Percentiles rank a stretch among this genome's conserved stretches.
Conservation (phyloP, 2,888 invertebrate genomes). For the Brenthis daphne region DNA sequence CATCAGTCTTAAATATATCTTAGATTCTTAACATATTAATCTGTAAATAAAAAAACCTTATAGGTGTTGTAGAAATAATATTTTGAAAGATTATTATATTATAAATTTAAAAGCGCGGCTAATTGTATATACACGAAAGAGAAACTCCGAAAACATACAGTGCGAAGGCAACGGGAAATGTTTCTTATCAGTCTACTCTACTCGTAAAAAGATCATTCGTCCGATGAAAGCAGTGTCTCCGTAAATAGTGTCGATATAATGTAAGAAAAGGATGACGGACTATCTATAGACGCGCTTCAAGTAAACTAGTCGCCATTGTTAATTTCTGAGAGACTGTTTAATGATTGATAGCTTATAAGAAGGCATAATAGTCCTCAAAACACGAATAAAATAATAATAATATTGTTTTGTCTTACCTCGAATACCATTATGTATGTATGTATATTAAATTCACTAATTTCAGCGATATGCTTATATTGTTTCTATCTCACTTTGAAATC, state of each 20-base stretch:
- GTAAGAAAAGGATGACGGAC: constrained; percentile 83
- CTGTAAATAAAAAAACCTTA: constrained; percentile 33
- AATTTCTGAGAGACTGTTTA: constrained; percentile 42
- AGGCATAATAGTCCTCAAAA: background rate
- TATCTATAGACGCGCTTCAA: constrained; percentile 72
- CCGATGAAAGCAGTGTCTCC: constrained; percentile 73
- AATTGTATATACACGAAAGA: constrained; percentile 62
- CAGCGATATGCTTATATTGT: constrained; percentile 58
- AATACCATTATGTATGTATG: constrained; percentile 31
- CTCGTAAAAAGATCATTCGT: constrained; percentile 79
- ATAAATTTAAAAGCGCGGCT: constrained; percentile 70
- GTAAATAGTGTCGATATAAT: constrained; percentile 74
- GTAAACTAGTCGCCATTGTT: constrained; percentile 78
- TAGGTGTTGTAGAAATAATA: constrained; percentile 15
- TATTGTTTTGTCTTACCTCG: constrained; percentile 46
- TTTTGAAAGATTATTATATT: constrained; percentile 23
- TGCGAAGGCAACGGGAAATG: constrained; percentile 80
- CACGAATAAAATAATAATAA: constrained; percentile 7
- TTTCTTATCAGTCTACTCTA: constrained; percentile 77
- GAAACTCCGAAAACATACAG: constrained; percentile 73
- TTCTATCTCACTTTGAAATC: constrained; percentile 80
- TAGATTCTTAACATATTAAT: constrained; percentile 15
- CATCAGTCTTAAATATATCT: constrained; percentile 28
- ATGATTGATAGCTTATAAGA: constrained; percentile 23
- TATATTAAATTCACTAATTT: constrained; percentile 37